Evolutionary conservation across 2,888 invertebrate species (phyloP).

Genomic region (Apodemia hepburni): DNA sequence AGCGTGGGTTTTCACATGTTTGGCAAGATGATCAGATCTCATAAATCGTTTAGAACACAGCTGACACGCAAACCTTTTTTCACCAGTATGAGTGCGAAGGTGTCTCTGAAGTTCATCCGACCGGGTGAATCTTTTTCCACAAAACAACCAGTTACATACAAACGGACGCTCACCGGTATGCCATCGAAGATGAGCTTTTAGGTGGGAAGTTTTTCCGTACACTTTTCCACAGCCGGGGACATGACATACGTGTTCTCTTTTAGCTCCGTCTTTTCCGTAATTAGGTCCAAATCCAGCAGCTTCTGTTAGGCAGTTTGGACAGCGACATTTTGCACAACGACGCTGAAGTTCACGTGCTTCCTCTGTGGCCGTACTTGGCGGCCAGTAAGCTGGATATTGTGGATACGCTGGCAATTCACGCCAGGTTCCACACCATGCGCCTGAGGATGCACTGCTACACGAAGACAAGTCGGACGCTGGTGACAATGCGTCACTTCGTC

Average conservation of each 20-base stretch:
- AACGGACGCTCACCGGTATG: conserved; percentile 96
- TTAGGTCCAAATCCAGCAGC: conserved; percentile 88
- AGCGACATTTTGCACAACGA: conserved; percentile 88
- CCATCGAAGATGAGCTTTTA: conserved; percentile 96
- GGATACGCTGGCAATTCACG: conserved; percentile 66
- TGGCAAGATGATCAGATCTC: conserved; percentile 95
- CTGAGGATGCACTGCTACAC: conserved; percentile 67
- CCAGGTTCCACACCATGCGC: conserved; percentile 59
- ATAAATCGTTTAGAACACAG: conserved; percentile 95
- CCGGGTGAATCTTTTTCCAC: conserved; percentile 94
- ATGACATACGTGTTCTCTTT: conserved; percentile 92
- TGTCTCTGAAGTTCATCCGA: conserved; percentile 96
- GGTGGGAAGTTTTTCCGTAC: conserved; percentile 96
- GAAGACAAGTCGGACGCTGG: conserved; percentile 66
- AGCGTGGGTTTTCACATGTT: conserved; percentile 94
- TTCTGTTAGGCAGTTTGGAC: conserved; percentile 90
- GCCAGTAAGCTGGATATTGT: conserved; percentile 70
- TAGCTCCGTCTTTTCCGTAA: conserved; percentile 86
- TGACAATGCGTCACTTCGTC: conserved; percentile 75
- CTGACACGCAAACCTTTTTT: conserved; percentile 92
- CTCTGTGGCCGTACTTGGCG: conserved; percentile 62
- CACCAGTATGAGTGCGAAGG: conserved; percentile 92
- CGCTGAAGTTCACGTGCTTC: conserved; percentile 81
- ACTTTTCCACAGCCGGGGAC: conserved; percentile 92
- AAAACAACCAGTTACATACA: conserved; percentile 93